phyloP scores from a whole-genome alignment of 2,797 vertebrate genomes.

The Enteromius unitaeniatus region DNA sequence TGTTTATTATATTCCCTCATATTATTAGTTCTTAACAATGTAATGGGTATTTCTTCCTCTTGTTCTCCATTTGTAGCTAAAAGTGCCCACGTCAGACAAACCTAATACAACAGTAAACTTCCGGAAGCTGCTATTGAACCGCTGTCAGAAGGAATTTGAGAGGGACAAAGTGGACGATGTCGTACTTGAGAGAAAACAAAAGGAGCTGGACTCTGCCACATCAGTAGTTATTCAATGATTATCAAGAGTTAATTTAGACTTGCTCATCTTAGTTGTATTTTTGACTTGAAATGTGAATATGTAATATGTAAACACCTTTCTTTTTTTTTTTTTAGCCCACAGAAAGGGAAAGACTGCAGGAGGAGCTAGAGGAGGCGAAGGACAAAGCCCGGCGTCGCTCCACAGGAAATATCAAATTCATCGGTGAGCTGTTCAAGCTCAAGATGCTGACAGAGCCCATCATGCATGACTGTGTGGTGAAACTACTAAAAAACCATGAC shows the following conservation, averaged over 20 bases:
- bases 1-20: background rate
- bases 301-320: background rate
- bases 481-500: constrained; percentile 96
- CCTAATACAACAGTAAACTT: constrained; percentile 94
- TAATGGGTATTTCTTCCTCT: background rate
- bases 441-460: constrained; percentile 98
- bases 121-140: constrained; percentile 94
- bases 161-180: constrained; percentile 97
- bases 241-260: background rate
- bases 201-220: constrained; percentile 91
- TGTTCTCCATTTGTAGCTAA: constrained; percentile 79
- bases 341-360: constrained; percentile 89
- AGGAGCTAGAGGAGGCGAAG: constrained; percentile 92
- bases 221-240: constrained; percentile 74
- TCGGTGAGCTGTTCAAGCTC: constrained; percentile 96
- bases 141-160: constrained; percentile 98
- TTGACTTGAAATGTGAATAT: background rate
- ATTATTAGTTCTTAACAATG: background rate
- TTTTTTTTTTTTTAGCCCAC: constrained; percentile 74
- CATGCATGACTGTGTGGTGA: constrained; percentile 98
- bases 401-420: constrained; percentile 97
- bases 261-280: background rate
- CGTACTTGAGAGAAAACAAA: constrained; percentile 96
- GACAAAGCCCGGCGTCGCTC: constrained; percentile 94
- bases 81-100: constrained; percentile 95